Evolutionary conservation across 2,113 vertebrate species (phyloP), one percentile per base, ranked within the genome.

Genomic region (Plecturocebus donacophilus): DNA sequence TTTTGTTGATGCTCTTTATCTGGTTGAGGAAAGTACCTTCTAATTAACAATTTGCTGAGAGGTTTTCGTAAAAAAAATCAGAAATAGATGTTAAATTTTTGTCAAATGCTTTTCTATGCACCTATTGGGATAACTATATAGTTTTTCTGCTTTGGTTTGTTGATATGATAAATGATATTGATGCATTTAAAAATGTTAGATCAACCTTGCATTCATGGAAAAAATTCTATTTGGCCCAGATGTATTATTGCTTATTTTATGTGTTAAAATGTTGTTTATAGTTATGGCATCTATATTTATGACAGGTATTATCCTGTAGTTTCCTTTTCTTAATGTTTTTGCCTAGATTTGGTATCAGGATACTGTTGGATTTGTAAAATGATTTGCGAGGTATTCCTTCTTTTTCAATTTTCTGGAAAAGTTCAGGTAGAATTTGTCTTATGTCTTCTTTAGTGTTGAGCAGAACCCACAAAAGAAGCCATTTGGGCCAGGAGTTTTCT

Each of bases 111-210:
- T 91, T 91, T 87, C 68, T 38, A 14, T 79, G 16, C 16, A 58
- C 32, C 76, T 73, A 42, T 58, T 92, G 76, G 77, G 81, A 77
- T 71, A 90, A 64, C 70, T 21, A 38, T 66, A 80, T 68, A 77
- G 5, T 45, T 76, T 84, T 90, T 80, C 16, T 75, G 25, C 88
- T 93, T 93, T 91, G 85, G 45, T 70, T 93, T 96, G 5, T 58
- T 80, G 85, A 42, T 93, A 8, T 47, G 35, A 14, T 81, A 75
- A 91, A 94, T 92, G 79, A 68, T 91, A 73, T 84, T 77, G 61
- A 93, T 77, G 81, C 38, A 17, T 92, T 95, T 82, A 21, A 90
- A 91, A 90, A 66, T 75, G 32, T 79, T 94, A 95, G 90, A 86
- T 71, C 30, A 90, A 86, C 58, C 89, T 89, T 83, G 12, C 14